Evolutionary conservation across 2,888 invertebrate species (phyloP).

Genomic region (Pedicia rivosa): DNA sequence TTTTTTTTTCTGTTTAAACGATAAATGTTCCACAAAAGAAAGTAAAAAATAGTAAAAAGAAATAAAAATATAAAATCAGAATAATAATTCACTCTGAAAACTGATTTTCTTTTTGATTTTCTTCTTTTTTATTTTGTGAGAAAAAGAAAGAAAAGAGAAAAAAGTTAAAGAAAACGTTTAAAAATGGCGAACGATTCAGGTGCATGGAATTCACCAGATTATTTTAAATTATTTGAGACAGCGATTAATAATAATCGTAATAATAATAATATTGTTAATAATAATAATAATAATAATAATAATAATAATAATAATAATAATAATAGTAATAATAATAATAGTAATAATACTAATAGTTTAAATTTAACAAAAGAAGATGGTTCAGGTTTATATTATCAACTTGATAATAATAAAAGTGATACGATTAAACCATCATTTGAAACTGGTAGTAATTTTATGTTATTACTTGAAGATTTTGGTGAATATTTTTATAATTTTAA

Average conservation of each 20-base stretch:
- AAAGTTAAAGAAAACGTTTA: not conserved
- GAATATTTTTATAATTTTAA: constrained; percentile 51
- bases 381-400: constrained; percentile 5
- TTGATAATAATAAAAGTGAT: constrained; percentile 2
- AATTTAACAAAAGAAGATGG: constrained; percentile 5
- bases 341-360: constrained; percentile 3
- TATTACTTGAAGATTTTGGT: constrained; percentile 59
- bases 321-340: constrained; percentile 13
- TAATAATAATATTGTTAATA: too few species aligned
- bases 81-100: too few species aligned
- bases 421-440: constrained; percentile 7
- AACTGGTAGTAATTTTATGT: constrained; percentile 37
- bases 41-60: not conserved
- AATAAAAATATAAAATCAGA: constrained; percentile 5
- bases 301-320: constrained; percentile 9
- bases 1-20: too few species aligned
- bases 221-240: constrained; percentile 15
- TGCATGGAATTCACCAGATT: constrained; percentile 14
- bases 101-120: not conserved
- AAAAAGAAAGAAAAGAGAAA: not conserved
- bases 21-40: too few species aligned
- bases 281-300: constrained; percentile 9
- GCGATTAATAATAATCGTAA: too few species aligned
- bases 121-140: not conserved
- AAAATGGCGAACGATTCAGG: constrained; percentile 8